A percentile compares a stretch with the other conserved stretches of the same genome.
phyloP scores from a whole-genome alignment of 2,113 vertebrate species.

The Struthio camelus region DNA sequence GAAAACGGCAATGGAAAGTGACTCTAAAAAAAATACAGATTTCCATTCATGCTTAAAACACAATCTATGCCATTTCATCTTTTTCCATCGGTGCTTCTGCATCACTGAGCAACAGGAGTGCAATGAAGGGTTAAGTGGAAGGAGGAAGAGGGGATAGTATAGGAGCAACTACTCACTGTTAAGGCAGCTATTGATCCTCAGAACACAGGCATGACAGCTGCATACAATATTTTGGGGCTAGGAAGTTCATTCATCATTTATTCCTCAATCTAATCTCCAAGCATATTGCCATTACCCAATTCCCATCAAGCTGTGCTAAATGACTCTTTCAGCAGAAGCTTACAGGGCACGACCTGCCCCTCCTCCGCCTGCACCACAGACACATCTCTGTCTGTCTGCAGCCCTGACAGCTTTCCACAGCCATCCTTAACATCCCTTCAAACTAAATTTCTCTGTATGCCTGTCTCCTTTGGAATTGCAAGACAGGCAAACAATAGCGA shows the following conservation, averaged over 20 bases:
- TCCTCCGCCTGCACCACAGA: not conserved
- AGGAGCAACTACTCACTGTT: not conserved
- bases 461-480: not conserved
- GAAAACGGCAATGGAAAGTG: not conserved
- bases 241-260: slow-evolving; percentile 36
- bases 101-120: not conserved
- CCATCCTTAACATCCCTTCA: not conserved
- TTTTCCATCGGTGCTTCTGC: not conserved
- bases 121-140: not conserved
- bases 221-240: not conserved
- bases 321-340: not conserved
- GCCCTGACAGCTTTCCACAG: slow-evolving; percentile 1
- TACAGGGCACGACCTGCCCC: not conserved
- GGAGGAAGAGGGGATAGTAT: not conserved
- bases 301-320: slow-evolving; percentile 42
- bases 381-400: not conserved
- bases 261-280: slow-evolving; percentile 18
- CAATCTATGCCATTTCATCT: not conserved
- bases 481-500: not conserved
- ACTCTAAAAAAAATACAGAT: not conserved
- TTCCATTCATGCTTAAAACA: not conserved
- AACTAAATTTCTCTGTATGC: not conserved
- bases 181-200: not conserved
- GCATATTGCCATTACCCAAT: not conserved
- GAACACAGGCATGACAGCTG: slow-evolving; percentile 1